Conservation (phyloP, 1,140 invertebrate species). For the Popillia japonica region DNA sequence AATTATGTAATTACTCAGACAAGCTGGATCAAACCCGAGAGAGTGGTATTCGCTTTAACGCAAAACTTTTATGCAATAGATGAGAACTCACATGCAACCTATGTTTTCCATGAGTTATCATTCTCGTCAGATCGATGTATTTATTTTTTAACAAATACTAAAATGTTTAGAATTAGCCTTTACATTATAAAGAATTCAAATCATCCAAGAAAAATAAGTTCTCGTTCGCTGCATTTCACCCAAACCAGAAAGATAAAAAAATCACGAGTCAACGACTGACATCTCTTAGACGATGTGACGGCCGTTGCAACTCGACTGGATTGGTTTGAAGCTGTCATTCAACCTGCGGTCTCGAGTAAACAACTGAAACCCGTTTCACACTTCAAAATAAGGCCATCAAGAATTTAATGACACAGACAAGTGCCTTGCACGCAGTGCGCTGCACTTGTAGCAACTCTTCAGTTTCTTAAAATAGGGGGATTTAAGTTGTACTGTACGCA, state of each 20-base stretch:
- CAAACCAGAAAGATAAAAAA: neutral
- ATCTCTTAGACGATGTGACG: neutral
- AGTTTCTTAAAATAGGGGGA: neutral
- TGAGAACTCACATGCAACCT: no score
- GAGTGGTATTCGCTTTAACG: no score
- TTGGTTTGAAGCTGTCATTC: constrained; percentile 18
- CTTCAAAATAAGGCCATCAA: constrained; percentile 25
- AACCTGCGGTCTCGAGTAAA: constrained; percentile 11
- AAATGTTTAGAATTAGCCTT: no score
- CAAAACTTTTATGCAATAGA: no score
- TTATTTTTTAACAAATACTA: no score
- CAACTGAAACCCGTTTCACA: constrained; percentile 4
- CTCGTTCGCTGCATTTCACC: no score
- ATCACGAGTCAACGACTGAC: constrained; percentile 3
- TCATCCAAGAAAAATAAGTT: no score
- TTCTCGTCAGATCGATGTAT: no score
- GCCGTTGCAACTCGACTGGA: neutral
- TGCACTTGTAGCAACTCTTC: neutral
- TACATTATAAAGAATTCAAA: no score
- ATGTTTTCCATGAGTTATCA: no score
- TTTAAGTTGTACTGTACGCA: neutral
- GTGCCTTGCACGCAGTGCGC: neutral
- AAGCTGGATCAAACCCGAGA: no score
- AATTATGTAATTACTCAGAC: no score
- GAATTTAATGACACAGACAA: constrained; percentile 30